These are phyloP conservation scores for Sebastes steindachneri DNA, from an alignment of 2,797 vertebrate genomes.

Conservation along the genomic window DNA sequence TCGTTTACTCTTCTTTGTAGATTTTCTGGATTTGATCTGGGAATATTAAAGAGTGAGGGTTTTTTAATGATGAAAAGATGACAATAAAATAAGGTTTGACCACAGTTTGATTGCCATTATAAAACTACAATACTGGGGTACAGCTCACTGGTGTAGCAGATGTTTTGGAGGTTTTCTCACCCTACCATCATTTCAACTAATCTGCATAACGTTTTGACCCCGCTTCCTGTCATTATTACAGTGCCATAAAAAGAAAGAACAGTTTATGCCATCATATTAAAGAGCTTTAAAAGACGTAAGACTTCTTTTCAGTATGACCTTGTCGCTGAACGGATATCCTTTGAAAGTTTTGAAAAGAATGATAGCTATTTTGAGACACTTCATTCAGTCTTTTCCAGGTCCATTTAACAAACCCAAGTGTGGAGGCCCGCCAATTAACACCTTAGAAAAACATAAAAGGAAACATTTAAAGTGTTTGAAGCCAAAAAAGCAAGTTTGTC, in stretches of 20 bases:
- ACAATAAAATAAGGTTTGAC: neutral
- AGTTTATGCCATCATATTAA: neutral
- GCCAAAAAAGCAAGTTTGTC: slow-evolving; percentile 26
- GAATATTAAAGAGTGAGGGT: neutral
- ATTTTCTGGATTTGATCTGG: slow-evolving; percentile 10
- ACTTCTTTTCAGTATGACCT: slow-evolving; percentile 14
- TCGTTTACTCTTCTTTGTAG: slow-evolving; percentile 26
- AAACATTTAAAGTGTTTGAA: slow-evolving; percentile 42
- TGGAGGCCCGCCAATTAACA: slow-evolving; percentile 65
- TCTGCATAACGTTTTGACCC: slow-evolving; percentile 21
- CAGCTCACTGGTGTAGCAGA: neutral
- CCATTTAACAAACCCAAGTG: slow-evolving; percentile 39
- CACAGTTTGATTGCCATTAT: neutral
- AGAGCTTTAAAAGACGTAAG: neutral
- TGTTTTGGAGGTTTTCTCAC: neutral
- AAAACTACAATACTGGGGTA: neutral
- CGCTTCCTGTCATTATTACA: neutral
- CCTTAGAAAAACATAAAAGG: slow-evolving; percentile 46
- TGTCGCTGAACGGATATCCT: neutral
- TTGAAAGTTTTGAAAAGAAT: slow-evolving; percentile 24
- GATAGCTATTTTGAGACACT: slow-evolving; percentile 20
- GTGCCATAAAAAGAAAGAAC: neutral
- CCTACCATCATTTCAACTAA: slow-evolving; percentile 5
- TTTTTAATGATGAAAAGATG: slow-evolving; percentile 30
- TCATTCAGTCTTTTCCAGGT: slow-evolving; percentile 35